Evolutionary conservation across 2,113 vertebrate genomes (phyloP), one percentile per base, ranked within the genome.

Genomic region (Leuciscus idus): DNA sequence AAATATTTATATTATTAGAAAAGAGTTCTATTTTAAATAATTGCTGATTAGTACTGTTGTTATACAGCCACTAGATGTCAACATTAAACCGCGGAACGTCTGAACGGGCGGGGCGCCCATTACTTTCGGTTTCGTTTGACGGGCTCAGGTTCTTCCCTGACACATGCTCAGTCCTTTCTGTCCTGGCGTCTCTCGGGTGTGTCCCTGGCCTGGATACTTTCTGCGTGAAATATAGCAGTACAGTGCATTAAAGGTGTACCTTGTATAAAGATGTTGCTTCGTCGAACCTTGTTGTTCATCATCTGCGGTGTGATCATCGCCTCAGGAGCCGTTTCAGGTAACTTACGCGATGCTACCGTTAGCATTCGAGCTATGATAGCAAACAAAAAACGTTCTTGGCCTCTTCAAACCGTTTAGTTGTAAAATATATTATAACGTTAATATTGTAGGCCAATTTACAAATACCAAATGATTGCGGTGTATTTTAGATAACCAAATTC

Each of bases 201-300:
- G 3, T 1, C 4, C 6, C 9, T 61, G 2, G 2, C 28, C 9
- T 61, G 2, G 2, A 28, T 5, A 2, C 1, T 4, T 28, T 15
- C 11, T 26, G 61, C 4, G 2, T 28, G 0, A 66, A 4, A 30
- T 66, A 33, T 15, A 8, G 13, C 17, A 33, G 28, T 8, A 66
- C 1, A 15, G 6, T 3, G 4, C 28, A 33, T 33, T 0, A 66
- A 66, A 6, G 28, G 28, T 17, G 6, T 33, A 17, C 30, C 33
- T 33, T 19, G 64, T 19, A 4, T 8, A 0, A 68, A 68, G 17
- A 68, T 68, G 64, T 17, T 17, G 0, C 13, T 33, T 5, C 6
- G 8, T 1, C 19, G 2, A 33, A 17, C 19, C 2, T 19, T 30
- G 1, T 3, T 2, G 64, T 2, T 6, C 15, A 1, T 33, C 15